These are phyloP conservation scores for Rhinella marina DNA, from an alignment of 2,797 vertebrate genomes.

Conservation along the genomic window DNA sequence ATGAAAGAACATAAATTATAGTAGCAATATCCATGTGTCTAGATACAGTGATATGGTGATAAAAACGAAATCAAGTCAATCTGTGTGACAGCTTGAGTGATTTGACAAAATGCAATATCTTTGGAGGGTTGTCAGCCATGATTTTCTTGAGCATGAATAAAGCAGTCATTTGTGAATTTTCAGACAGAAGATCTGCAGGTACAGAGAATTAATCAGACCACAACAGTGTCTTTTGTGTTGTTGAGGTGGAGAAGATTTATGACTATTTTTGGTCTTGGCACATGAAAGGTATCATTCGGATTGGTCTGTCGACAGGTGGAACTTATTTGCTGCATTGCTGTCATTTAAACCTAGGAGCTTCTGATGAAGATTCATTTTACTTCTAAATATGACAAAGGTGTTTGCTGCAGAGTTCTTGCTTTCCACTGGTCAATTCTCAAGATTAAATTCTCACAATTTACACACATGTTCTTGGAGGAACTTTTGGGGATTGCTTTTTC, in stretches of 20 bases:
- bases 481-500: neutral
- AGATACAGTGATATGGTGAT: constrained; percentile 50
- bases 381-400: constrained; percentile 58
- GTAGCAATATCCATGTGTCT: constrained; percentile 32
- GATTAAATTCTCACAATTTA: constrained; percentile 59
- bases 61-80: constrained; percentile 62
- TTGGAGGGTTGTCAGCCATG: constrained; percentile 67
- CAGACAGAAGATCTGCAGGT: constrained; percentile 48
- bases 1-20: constrained; percentile 49
- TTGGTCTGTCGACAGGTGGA: constrained; percentile 63
- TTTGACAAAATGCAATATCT: constrained; percentile 67
- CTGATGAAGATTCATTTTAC: constrained; percentile 63
- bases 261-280: constrained; percentile 65
- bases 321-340: constrained; percentile 64
- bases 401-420: constrained; percentile 58
- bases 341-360: constrained; percentile 54
- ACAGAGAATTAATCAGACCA: constrained; percentile 65
- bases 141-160: constrained; percentile 67
- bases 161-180: constrained; percentile 61
- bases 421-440: constrained; percentile 49
- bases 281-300: constrained; percentile 63
- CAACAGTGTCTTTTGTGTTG: constrained; percentile 63
- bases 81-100: constrained; percentile 58
- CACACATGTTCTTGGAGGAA: constrained; percentile 10
- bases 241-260: constrained; percentile 67